A percentile compares a stretch with the other conserved stretches of the same genome.
Evolutionary conservation across 2,113 vertebrate species (phyloP).

Genomic region (Crotophaga sulcirostris): DNA sequence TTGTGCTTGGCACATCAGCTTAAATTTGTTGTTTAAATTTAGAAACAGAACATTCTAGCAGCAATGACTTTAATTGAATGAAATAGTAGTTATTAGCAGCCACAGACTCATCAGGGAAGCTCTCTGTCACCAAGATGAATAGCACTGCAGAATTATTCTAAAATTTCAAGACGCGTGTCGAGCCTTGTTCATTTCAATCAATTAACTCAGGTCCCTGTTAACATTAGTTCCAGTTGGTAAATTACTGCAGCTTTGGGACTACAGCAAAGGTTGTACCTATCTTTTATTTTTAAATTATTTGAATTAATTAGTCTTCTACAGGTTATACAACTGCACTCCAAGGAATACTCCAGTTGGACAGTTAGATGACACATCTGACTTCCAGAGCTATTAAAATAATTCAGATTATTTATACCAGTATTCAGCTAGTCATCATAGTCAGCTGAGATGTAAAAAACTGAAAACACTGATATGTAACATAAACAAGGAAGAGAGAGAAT

Average conservation of each 20-base stretch:
- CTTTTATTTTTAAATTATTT: neutral
- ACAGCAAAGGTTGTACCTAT: neutral
- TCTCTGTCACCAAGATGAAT: neutral
- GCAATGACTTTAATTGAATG: neutral
- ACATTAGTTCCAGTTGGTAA: neutral
- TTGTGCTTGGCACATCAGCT: neutral
- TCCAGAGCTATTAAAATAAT: neutral
- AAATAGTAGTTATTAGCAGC: conserved; percentile 8
- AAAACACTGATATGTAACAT: neutral
- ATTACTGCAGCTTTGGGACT: conserved; percentile 1
- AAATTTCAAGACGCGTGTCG: neutral
- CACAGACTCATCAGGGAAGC: neutral
- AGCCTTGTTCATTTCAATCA: neutral
- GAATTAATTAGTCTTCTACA: neutral
- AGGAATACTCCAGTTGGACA: neutral
- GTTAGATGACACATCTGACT: neutral
- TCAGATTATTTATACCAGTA: neutral
- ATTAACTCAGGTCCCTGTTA: conserved; percentile 12
- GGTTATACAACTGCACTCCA: neutral
- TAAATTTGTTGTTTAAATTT: neutral
- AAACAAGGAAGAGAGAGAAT: neutral
- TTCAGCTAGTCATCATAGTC: neutral
- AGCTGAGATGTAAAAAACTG: neutral
- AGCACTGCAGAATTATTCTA: neutral
- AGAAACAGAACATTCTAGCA: neutral